Evolutionary conservation across 2,113 vertebrate genomes (phyloP), one percentile per base, ranked within the genome.

Genomic region (Brachyistius frenatus): DNA sequence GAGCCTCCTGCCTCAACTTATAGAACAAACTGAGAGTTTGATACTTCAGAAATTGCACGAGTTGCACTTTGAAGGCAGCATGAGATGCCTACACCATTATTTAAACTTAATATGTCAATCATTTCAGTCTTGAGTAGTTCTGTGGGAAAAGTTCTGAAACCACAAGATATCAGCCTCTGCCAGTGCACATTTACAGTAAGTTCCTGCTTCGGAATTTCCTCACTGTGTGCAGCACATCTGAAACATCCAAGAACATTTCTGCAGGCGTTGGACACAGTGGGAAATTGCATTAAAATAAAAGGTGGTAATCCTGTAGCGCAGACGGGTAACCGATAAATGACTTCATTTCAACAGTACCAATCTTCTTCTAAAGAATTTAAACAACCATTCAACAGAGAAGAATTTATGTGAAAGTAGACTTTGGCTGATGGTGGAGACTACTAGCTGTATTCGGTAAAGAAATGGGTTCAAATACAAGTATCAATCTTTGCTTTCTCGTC

Each of bases 41-140:
- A 87, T 86, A 75, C 55, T 84, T 80, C 76, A 76, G 86, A 92
- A 94, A 91, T 86, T 90, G 89, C 91, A 86, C 67, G 7, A 74
- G 78, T 87, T 87, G 89, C 93, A 89, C 83, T 93, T 92, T 88
- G 81, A 84, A 76, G 84, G 80, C 77, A 75, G 84, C 76, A 60
- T 64, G 73, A 85, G 84, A 89, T 85, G 67, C 76, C 78, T 79
- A 83, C 88, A 86, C 91, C 74, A 70, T 87, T 91, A 88, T 93
- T 92, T 93, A 89, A 93, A 94, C 87, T 87, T 87, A 92, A 92
- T 88, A 86, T 85, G 90, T 91, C 90, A 93, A 90, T 94, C 93
- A 95, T 90, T 86, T 80, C 83, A 89, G 86, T 80, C 88, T 35
- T 71, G 88, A 91, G 85, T 85, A 49, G 66, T 31, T 87, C 88